Evolutionary conservation across 2,888 invertebrate genomes (phyloP).

Genomic region (Amphipyra berbera): DNA sequence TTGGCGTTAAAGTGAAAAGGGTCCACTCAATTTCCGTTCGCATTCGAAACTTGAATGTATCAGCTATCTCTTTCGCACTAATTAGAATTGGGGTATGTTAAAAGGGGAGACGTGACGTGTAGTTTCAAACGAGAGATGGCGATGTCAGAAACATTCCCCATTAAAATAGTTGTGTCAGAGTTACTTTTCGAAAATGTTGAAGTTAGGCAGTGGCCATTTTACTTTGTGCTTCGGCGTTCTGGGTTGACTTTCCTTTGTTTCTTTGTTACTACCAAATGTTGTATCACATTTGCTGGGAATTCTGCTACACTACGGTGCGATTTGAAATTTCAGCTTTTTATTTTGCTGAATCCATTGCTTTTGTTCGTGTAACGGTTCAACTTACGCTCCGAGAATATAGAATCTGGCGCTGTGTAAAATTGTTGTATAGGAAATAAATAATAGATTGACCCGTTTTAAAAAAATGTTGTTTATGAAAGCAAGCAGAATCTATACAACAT

Average conservation of each 20-base stretch:
- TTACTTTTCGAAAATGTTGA: slow-evolving; percentile 58
- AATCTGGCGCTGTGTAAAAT: slow-evolving; percentile 30
- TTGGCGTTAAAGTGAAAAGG: slow-evolving; percentile 72
- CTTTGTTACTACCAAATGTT: slow-evolving; percentile 39
- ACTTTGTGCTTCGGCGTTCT: slow-evolving; percentile 39
- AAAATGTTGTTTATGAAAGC: no score
- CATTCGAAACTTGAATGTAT: slow-evolving; percentile 57
- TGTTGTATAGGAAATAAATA: slow-evolving; percentile 19
- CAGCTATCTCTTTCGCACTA: slow-evolving; percentile 57
- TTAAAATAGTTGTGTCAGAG: slow-evolving; percentile 72
- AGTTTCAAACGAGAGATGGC: slow-evolving; percentile 61
- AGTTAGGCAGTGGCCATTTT: slow-evolving; percentile 47
- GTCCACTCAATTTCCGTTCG: slow-evolving; percentile 76
- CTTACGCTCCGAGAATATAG: no score
- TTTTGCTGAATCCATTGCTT: slow-evolving; percentile 33
- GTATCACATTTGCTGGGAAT: slow-evolving; percentile 31
- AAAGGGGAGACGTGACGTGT: slow-evolving; percentile 53
- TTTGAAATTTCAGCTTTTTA: slow-evolving; percentile 29
- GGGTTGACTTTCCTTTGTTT: slow-evolving; percentile 36
- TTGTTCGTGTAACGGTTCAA: slow-evolving; percentile 14
- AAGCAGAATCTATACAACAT: no score
- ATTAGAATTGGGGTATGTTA: slow-evolving; percentile 27
- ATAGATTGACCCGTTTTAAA: slow-evolving; percentile 8
- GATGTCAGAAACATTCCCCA: slow-evolving; percentile 71
- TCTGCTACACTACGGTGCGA: slow-evolving; percentile 7